phyloP scores from a whole-genome alignment of 2,888 invertebrate genomes.

The Argynnis bischoffii region DNA sequence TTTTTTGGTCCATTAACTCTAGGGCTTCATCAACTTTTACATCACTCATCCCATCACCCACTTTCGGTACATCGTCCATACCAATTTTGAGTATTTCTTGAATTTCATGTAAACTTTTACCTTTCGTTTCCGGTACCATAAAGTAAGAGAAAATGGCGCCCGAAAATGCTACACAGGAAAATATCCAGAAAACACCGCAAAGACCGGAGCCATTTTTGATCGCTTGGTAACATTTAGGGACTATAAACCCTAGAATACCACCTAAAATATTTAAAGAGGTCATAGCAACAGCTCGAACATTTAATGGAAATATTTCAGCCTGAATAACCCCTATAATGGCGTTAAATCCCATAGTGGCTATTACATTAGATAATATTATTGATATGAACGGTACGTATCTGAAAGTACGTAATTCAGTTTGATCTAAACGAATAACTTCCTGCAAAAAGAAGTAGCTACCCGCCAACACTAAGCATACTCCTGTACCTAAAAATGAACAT shows the following conservation, averaged over 20 bases:
- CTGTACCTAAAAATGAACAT: conserved; percentile 62
- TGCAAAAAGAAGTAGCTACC: conserved; percentile 65
- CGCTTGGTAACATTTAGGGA: conserved; percentile 76
- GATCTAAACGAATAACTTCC: conserved; percentile 51
- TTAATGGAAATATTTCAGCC: conserved; percentile 81
- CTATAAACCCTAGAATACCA: conserved; percentile 71
- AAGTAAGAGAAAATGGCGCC: conserved; percentile 74
- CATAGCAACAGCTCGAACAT: conserved; percentile 79
- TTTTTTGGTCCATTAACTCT: conserved; percentile 23
- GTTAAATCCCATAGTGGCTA: conserved; percentile 68
- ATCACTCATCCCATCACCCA: conserved; percentile 24
- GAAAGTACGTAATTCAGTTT: conserved; percentile 49
- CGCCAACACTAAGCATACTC: conserved; percentile 47
- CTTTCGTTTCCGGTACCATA: conserved; percentile 82
- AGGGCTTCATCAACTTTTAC: conserved; percentile 23
- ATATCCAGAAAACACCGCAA: conserved; percentile 74
- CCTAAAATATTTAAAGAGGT: conserved; percentile 70
- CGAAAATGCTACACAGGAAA: conserved; percentile 64
- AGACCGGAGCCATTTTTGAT: conserved; percentile 71
- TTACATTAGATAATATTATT: conserved; percentile 55
- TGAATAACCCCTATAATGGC: conserved; percentile 70
- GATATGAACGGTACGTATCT: conserved; percentile 67
- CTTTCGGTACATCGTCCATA: conserved; percentile 48
- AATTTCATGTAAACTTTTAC: conserved; percentile 80
- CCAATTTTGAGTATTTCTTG: conserved; percentile 75